A percentile compares a stretch with the other conserved stretches of the same genome.
Evolutionary conservation across 2,888 invertebrate genomes (phyloP).

Genomic region (Xestia sexstrigata): DNA sequence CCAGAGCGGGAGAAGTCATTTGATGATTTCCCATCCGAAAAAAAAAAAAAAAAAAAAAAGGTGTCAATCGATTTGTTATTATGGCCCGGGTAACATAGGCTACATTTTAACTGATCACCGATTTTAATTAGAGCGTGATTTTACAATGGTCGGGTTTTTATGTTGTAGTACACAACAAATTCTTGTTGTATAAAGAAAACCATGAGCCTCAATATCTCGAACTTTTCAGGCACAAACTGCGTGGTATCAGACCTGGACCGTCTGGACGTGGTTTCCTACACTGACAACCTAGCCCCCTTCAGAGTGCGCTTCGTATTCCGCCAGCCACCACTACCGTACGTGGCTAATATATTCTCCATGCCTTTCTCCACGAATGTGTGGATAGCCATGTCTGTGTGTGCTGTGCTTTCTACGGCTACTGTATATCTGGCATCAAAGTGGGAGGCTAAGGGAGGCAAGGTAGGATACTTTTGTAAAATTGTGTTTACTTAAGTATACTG

Average conservation of each 20-base stretch:
- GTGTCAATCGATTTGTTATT: no score
- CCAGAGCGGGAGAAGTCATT: no score
- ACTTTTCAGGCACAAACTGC: conserved; percentile 79
- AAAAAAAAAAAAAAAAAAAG: no score
- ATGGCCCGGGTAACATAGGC: no score
- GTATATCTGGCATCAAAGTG: conserved; percentile 82
- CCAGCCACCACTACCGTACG: conserved; percentile 92
- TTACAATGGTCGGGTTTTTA: no score
- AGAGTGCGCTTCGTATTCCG: conserved; percentile 91
- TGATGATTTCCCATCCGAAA: no score
- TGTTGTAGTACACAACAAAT: no score
- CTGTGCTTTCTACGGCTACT: conserved; percentile 77
- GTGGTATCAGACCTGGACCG: conserved; percentile 72
- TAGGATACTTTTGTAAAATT: background rate
- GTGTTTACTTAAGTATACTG: no score
- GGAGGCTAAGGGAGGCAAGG: conserved; percentile 75
- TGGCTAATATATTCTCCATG: conserved; percentile 92
- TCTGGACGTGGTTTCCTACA: conserved; percentile 82
- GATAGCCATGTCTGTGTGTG: conserved; percentile 86
- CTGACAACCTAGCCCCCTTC: conserved; percentile 86
- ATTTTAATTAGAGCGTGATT: no score
- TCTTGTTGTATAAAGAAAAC: no score
- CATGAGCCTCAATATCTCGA: background rate
- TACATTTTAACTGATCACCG: no score
- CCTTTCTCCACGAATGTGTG: conserved; percentile 92